Evolutionary conservation across 2,888 invertebrate genomes (phyloP).

Genomic region (Galerucella nymphaeae): DNA sequence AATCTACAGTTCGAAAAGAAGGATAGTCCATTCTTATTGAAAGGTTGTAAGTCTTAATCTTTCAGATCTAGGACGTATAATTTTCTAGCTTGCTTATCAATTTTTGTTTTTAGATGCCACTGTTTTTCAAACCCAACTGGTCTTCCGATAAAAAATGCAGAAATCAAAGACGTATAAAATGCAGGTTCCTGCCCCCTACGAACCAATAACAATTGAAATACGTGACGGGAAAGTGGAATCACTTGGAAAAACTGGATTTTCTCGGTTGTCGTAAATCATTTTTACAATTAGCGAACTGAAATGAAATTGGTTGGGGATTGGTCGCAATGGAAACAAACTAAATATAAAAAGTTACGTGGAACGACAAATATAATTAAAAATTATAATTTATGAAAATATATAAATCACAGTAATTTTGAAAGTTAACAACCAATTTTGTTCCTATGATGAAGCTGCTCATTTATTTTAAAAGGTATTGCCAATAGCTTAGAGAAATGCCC

Average conservation of each 20-base stretch:
- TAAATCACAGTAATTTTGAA: not conserved
- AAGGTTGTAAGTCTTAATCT: no score
- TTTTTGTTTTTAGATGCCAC: no score
- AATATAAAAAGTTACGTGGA: conserved; percentile 1
- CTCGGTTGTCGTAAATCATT: conserved; percentile 54
- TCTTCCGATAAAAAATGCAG: conserved; percentile 45
- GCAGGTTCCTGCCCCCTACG: conserved; percentile 47
- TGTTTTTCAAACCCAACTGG: conserved; percentile 28
- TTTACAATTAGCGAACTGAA: conserved; percentile 58
- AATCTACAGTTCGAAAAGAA: no score
- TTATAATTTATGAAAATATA: not conserved
- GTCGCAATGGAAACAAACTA: not conserved
- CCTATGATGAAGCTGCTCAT: no score
- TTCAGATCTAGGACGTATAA: no score
- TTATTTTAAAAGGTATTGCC: no score
- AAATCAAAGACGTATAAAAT: conserved; percentile 53
- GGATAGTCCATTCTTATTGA: no score
- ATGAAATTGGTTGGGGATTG: conserved; percentile 42
- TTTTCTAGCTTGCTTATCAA: no score
- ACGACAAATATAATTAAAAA: not conserved
- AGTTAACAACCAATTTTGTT: no score
- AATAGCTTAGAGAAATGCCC: no score
- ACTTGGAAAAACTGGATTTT: conserved; percentile 43
- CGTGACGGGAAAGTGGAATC: conserved; percentile 54
- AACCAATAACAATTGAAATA: conserved; percentile 57